Evolutionary conservation across 1,140 invertebrate genomes (phyloP).

Genomic region (Drosophila prosaltans): DNA sequence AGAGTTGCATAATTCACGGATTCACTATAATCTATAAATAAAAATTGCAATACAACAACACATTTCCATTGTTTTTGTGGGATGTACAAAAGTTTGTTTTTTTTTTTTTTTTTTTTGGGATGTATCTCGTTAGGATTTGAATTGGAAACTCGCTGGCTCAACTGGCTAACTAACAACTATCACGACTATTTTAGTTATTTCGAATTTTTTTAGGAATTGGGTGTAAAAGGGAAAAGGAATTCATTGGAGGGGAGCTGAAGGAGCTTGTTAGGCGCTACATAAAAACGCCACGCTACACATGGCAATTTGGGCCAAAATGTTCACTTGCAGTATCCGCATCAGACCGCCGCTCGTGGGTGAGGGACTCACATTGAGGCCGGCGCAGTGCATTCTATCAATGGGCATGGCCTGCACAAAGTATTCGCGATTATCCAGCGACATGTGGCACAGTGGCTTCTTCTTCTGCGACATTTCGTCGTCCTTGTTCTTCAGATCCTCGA

Average conservation of each 20-base stretch:
- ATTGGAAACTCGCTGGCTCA: constrained; percentile 9
- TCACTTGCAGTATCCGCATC: constrained; percentile 80
- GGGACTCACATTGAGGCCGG: constrained; percentile 85
- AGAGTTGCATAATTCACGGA: constrained; percentile 81
- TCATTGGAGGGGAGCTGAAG: constrained; percentile 29
- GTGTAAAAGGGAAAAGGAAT: constrained; percentile 6
- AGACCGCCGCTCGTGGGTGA: constrained; percentile 78
- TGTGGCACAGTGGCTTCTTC: constrained; percentile 91
- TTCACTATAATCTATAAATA: constrained; percentile 80
- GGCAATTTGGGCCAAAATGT: constrained; percentile 77
- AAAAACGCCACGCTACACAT: constrained; percentile 78
- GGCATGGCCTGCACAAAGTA: constrained; percentile 92
- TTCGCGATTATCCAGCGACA: constrained; percentile 89
- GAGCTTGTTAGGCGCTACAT: constrained; percentile 69
- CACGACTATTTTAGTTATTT: constrained; percentile 35
- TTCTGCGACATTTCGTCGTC: constrained; percentile 94
- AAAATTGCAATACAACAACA: constrained; percentile 80
- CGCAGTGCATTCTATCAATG: constrained; percentile 91
- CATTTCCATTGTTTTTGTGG: constrained; percentile 37
- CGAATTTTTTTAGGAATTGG: not conserved
- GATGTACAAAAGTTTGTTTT: constrained; percentile 49
- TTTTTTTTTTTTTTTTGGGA: constrained; percentile 17
- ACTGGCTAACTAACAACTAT: constrained; percentile 30
- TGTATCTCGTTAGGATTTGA: constrained; percentile 22
- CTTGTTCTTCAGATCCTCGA: constrained; percentile 89